Conservation (phyloP, 1,140 invertebrate genomes). For the Pomacea maculata region DNA sequence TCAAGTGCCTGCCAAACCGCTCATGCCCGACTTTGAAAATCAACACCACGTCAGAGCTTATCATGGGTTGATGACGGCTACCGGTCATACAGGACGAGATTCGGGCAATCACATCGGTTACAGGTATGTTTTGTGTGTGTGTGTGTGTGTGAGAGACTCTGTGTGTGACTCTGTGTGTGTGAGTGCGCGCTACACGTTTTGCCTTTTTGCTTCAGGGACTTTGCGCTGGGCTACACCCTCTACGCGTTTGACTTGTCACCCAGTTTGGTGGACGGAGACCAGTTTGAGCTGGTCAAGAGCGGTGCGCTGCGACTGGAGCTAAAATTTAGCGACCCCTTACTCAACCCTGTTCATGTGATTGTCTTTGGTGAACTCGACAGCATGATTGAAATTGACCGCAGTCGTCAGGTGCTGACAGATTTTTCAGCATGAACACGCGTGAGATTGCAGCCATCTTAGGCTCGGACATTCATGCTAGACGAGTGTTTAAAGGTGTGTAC, state of each 20-base stretch:
- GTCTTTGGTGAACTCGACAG: conserved; percentile 6
- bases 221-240: neutral
- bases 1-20: conserved; percentile 8
- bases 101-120: neutral
- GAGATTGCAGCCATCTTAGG: neutral
- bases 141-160: too few relatives aligned
- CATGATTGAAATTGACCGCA: neutral
- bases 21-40: neutral
- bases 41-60: neutral
- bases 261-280: neutral
- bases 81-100: neutral
- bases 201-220: neutral
- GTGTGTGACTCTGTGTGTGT: too few relatives aligned
- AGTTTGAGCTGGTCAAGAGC: neutral
- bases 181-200: too few relatives aligned
- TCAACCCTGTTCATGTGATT: neutral
- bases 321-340: neutral
- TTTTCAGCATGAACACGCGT: neutral
- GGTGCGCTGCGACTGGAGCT: neutral
- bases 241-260: conserved; percentile 8
- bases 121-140: too few relatives aligned
- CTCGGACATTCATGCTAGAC: neutral
- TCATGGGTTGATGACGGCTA: neutral
- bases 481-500: neutral
- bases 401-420: conserved; percentile 1